Evolutionary conservation across 2,113 vertebrate genomes (phyloP), one percentile per base, ranked within the genome.

Genomic region (Centropus bengalensis): DNA sequence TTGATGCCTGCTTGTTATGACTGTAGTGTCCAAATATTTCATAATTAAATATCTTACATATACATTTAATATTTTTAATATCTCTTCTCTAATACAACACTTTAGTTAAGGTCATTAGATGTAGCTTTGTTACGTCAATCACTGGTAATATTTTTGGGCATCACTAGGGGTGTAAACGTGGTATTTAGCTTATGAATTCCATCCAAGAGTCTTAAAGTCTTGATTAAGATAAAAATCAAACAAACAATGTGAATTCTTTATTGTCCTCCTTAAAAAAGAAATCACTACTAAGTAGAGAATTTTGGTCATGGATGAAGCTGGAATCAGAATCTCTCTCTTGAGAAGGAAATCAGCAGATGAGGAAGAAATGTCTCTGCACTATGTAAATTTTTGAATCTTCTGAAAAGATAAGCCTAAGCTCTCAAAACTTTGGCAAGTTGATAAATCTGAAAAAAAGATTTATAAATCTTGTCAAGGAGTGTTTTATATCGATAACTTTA

Each of bases 391-490:
- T 30, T 73, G 8, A 84, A 74, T 40, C 14, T 70, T 86, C 52
- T 68, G 74, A 64, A 89, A 76, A 91, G 78, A 77, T 6, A 71
- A 14, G 9, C 27, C 27, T 73, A 42, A 76, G 52, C 62, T 86
- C 62, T 58, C n/a, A 73, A 89, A 82, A 73, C 12, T 64, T 32
- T 62, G 18, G 36, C 23, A 87, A 79, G 71, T 11, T 38, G 8
- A 44, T 76, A 76, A 76, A 62, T 58, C 45, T 68, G 54, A 74
- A 85, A 84, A 82, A 91, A 85, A 4, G 36, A 85, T 76, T 69
- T 82, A 82, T 66, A 89, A 87, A 86, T 82, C 58, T 79, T 27
- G 82, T 92, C 52, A 91, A 84, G 26, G 49, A 92, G 85, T 60
- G 70, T 20, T 92, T 89, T 84, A 91, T 19, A 75, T 75, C 16